These are phyloP conservation scores for Tragelaphus oryx DNA, from an alignment of 2,797 vertebrate species.

Conservation along the genomic window DNA sequence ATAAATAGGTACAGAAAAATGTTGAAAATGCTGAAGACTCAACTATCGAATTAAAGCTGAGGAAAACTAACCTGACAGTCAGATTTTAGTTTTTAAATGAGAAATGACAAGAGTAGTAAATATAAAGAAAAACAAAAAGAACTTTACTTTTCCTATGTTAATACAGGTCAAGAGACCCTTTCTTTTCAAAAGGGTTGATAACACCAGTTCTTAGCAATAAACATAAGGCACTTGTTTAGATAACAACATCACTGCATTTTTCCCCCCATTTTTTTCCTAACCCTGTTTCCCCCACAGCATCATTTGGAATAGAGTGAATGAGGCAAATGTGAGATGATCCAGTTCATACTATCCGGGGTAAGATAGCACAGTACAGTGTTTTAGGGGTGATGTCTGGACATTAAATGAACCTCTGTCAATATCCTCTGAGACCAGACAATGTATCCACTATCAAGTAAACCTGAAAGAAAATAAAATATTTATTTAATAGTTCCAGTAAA, in stretches of 20 bases:
- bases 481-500: constrained; percentile 77
- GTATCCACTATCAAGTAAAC: constrained; percentile 74
- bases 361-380: constrained; percentile 57
- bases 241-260: constrained; percentile 62
- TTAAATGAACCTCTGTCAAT: constrained; percentile 57
- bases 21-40: constrained; percentile 32
- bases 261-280: constrained; percentile 49
- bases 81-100: constrained; percentile 55
- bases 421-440: constrained; percentile 70
- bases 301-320: constrained; percentile 50
- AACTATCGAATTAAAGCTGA: constrained; percentile 51
- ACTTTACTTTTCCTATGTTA: constrained; percentile 72
- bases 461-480: constrained; percentile 78
- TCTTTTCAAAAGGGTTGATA: constrained; percentile 66
- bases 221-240: constrained; percentile 74
- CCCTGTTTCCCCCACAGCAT: constrained; percentile 56
- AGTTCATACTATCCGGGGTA: constrained; percentile 44
- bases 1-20: constrained; percentile 60
- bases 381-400: constrained; percentile 54
- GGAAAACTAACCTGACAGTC: constrained; percentile 35
- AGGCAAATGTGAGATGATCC: constrained; percentile 57
- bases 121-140: constrained; percentile 69
- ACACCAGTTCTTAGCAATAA: constrained; percentile 71
- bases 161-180: constrained; percentile 69
- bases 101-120: constrained; percentile 71